These are phyloP conservation scores for Camponotus floridanus DNA, from an alignment of 1,140 invertebrate species.

Conservation along the genomic window DNA sequence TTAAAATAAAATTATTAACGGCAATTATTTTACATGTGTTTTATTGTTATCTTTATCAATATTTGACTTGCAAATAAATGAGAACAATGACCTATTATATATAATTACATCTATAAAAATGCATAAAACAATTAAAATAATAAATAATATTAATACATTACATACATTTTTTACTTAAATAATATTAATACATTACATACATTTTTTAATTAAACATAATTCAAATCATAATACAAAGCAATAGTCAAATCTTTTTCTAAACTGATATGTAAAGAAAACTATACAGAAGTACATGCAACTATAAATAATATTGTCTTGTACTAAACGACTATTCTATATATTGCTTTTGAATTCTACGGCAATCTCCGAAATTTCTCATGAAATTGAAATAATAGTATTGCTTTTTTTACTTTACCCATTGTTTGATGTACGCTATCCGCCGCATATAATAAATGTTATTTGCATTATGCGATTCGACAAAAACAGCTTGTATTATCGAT, in stretches of 20 bases:
- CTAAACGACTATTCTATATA: neutral
- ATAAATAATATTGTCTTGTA: neutral
- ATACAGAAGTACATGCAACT: neutral
- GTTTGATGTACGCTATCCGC: constrained; percentile 36
- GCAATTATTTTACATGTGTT: neutral
- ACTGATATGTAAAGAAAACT: neutral
- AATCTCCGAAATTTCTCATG: constrained; percentile 10
- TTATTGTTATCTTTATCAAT: neutral
- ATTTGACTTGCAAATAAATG: neutral
- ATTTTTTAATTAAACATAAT: neutral
- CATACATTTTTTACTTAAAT: neutral
- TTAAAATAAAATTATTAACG: neutral
- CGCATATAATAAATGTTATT: neutral
- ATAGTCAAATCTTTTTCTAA: neutral
- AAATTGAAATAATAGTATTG: constrained; percentile 12
- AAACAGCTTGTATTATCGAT: constrained; percentile 25
- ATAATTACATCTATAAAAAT: neutral
- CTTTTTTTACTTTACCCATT: constrained; percentile 20
- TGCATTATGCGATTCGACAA: constrained; percentile 23
- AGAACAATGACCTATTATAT: neutral
- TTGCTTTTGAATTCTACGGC: neutral
- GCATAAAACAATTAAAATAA: neutral
- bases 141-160: neutral
- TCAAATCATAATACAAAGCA: neutral
- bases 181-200: neutral